These are phyloP conservation scores for Psettodes erumei DNA, from an alignment of 2,113 vertebrate genomes.

Conservation along the genomic window DNA sequence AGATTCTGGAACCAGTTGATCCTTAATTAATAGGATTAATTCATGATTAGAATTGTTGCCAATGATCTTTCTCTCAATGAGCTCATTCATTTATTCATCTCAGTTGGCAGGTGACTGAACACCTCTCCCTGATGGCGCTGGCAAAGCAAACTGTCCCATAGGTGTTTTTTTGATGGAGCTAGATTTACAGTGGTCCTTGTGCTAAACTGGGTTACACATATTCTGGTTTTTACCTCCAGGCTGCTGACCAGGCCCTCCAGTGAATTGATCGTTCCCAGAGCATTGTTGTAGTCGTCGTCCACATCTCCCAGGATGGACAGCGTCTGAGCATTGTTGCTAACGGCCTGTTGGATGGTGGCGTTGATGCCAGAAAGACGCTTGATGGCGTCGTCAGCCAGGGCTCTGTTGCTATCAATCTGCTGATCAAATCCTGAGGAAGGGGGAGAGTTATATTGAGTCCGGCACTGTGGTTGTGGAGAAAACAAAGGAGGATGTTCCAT, in stretches of 20 bases:
- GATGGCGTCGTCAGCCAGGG: slow-evolving; percentile 85
- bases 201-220: neutral
- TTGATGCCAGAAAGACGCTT: slow-evolving; percentile 84
- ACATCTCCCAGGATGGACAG: slow-evolving; percentile 73
- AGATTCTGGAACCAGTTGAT: too few species aligned
- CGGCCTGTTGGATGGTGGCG: slow-evolving; percentile 81
- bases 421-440: slow-evolving; percentile 86
- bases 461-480: neutral
- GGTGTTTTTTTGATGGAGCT: too few species aligned
- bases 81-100: too few species aligned
- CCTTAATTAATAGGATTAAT: too few species aligned
- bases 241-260: slow-evolving; percentile 71
- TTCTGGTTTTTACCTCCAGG: slow-evolving; percentile 83
- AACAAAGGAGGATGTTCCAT: neutral
- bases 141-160: too few species aligned
- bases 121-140: too few species aligned
- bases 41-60: too few species aligned
- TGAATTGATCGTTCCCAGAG: slow-evolving; percentile 41
- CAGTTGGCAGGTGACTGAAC: too few species aligned
- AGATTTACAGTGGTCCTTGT: neutral
- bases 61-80: too few species aligned
- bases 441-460: neutral
- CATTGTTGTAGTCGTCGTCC: slow-evolving; percentile 54
- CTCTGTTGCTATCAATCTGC: slow-evolving; percentile 82
- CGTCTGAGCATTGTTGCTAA: slow-evolving; percentile 75